Evolutionary conservation across 2,888 invertebrate genomes (phyloP), one percentile per base, ranked within the genome.

Genomic region (Hyposoter didymator): DNA sequence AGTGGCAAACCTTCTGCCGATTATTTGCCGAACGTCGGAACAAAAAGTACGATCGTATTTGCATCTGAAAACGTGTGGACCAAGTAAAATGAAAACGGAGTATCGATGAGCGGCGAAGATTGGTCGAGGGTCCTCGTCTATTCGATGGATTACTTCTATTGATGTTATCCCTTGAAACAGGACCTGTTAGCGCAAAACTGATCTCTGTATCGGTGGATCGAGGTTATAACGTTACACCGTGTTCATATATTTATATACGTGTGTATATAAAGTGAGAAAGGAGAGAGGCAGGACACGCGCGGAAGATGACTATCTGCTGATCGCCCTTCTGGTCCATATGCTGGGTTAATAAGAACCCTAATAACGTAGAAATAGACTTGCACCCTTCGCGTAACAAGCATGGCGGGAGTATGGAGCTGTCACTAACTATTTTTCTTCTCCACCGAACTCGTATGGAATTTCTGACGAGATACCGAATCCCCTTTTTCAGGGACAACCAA

Each of bases 361-460:
- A 93, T 92, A 93, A 92, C 90, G 88, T 69, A 67, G 59, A 81
- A 59, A 74, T 19, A 75, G 59, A 69, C 8, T 47, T 86, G 88
- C 87, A 89, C 90, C 91, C 91, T 89, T 90, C 88, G 88, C 49
- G 66, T 55, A 49, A 62, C 83, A 79, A 74, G 72, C 73, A 49
- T 52, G 22, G 85, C 85, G 86, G 70, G 78, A 87, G 84, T 85
- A 62, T 67, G 90, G 87, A 91, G 87, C 91, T 92, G 94, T 93
- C 94, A 92, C 92, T 90, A 92, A 93, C 91, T 92, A 93, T 94
- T 94, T 92, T 92, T 93, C 92, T 91, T 91, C 89, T 90, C 89
- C 90, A 90, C 91, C 92, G 90, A 89, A 86, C 87, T 74, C 72
- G 62, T 76, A 84, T 85, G 88, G 88, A 88, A 87, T 86, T 79